Percentiles rank a stretch among this genome's conserved stretches.
phyloP scores from a whole-genome alignment of 1,140 invertebrate genomes.

The Zaprionus nigranus region DNA sequence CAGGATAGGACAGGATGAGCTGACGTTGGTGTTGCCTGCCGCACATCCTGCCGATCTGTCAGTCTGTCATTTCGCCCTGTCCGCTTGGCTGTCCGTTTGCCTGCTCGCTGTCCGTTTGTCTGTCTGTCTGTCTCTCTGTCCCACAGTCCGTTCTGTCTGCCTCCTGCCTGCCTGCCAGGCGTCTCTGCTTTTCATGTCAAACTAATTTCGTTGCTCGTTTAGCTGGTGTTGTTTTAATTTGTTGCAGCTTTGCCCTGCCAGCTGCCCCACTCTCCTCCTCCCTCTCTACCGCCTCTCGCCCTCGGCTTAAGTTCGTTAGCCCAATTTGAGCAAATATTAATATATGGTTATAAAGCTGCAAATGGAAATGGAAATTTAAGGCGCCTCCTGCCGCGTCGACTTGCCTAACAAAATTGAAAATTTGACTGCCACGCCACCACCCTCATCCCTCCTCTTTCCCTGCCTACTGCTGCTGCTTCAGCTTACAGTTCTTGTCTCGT shows the following conservation, averaged over 20 bases:
- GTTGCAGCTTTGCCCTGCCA: constrained; percentile 53
- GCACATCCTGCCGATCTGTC: constrained; percentile 45
- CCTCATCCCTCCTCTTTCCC: background rate
- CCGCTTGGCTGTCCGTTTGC: too few relatives aligned
- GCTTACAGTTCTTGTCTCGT: background rate
- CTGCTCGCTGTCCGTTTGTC: too few relatives aligned
- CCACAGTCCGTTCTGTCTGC: background rate
- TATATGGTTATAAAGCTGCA: constrained; percentile 71
- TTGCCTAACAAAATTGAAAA: constrained; percentile 73
- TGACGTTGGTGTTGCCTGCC: constrained; percentile 1
- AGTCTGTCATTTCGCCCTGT: constrained; percentile 24
- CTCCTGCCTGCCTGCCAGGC: constrained; percentile 36
- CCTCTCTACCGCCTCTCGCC: constrained; percentile 15
- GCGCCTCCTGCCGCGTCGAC: constrained; percentile 13
- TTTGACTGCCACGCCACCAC: constrained; percentile 12
- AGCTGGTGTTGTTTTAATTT: constrained; percentile 78
- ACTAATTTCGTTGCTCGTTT: constrained; percentile 79
- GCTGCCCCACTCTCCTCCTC: constrained; percentile 7
- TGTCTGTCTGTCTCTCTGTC: background rate
- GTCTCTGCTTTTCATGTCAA: constrained; percentile 74
- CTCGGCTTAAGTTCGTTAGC: constrained; percentile 77
- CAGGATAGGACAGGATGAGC: constrained; percentile 12
- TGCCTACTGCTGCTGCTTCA: constrained; percentile 20
- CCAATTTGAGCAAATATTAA: constrained; percentile 80
- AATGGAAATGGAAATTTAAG: constrained; percentile 35